These are phyloP conservation scores for Drosophila truncata DNA, from an alignment of 1,140 invertebrate genomes.

Conservation along the genomic window DNA sequence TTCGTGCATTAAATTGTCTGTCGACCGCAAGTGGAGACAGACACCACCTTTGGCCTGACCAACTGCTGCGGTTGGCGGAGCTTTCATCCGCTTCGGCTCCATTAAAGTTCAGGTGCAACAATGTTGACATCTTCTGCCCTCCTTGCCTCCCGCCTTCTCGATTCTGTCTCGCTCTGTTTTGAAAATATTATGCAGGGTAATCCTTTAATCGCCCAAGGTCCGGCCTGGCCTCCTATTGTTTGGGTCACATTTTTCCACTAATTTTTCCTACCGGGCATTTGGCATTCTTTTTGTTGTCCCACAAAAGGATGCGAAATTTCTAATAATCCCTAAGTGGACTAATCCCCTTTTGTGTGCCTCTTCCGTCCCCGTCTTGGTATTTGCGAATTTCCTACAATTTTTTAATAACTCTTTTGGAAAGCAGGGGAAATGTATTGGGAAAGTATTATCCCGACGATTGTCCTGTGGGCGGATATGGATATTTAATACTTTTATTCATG, in stretches of 20 bases:
- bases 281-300: slow-evolving; percentile 17
- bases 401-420: slow-evolving; percentile 75
- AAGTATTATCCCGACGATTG: slow-evolving; percentile 62
- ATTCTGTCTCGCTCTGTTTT: slow-evolving; percentile 52
- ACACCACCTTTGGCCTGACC: slow-evolving; percentile 7
- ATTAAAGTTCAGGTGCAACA: slow-evolving; percentile 71
- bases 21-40: slow-evolving; percentile 54
- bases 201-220: slow-evolving; percentile 72
- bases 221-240: slow-evolving; percentile 32
- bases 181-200: slow-evolving; percentile 80
- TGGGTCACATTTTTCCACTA: slow-evolving; percentile 65
- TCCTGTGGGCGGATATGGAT: slow-evolving; percentile 80
- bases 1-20: slow-evolving; percentile 77
- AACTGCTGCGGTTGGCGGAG: slow-evolving; percentile 37
- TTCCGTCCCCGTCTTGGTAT: slow-evolving; percentile 20
- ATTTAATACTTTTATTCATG: slow-evolving; percentile 74
- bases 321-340: slow-evolving; percentile 81
- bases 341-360: slow-evolving; percentile 72
- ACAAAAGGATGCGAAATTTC: slow-evolving; percentile 57
- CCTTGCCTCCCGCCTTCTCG: not conserved
- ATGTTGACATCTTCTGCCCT: slow-evolving; percentile 62
- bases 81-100: slow-evolving; percentile 72
- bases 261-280: slow-evolving; percentile 65
- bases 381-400: slow-evolving; percentile 35
- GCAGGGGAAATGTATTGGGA: slow-evolving; percentile 34